phyloP scores from a whole-genome alignment of 2,797 vertebrate species.

The Nyctibius grandis region DNA sequence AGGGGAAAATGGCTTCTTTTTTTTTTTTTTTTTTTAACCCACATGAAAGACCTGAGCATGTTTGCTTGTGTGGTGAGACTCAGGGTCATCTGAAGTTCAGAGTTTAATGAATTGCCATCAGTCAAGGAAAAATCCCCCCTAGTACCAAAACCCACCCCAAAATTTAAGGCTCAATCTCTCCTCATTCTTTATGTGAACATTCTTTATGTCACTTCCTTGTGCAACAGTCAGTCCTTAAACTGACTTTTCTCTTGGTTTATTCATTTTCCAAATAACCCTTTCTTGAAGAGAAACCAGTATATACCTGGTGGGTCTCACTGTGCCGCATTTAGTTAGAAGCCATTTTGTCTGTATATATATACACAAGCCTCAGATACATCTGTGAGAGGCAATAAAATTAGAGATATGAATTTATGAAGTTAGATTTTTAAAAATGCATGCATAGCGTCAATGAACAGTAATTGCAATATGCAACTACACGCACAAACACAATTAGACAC shows the following conservation, averaged over 20 bases:
- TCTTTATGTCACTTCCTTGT: neutral
- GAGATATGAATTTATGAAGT: neutral
- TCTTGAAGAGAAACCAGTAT: neutral
- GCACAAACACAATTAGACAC: conserved; percentile 42
- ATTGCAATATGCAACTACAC: conserved; percentile 21
- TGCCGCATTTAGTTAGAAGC: neutral
- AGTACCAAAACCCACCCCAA: neutral
- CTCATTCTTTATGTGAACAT: neutral
- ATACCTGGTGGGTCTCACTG: neutral
- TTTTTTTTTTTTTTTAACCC: neutral
- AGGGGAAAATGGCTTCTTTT: neutral
- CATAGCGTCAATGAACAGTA: neutral
- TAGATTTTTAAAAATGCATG: neutral
- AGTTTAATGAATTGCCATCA: neutral
- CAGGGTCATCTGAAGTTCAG: neutral
- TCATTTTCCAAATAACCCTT: neutral
- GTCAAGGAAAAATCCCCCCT: neutral
- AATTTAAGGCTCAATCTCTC: neutral
- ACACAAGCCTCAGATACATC: neutral
- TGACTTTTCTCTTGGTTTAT: neutral
- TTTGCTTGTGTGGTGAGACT: neutral
- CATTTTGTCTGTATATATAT: neutral
- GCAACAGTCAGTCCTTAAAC: neutral
- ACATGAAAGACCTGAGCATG: neutral
- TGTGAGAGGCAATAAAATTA: neutral